A percentile compares a stretch with the other conserved stretches of the same genome.
Conservation (phyloP, 1,140 invertebrate species). For the Pachyrhynchus sulphureomaculatus region DNA sequence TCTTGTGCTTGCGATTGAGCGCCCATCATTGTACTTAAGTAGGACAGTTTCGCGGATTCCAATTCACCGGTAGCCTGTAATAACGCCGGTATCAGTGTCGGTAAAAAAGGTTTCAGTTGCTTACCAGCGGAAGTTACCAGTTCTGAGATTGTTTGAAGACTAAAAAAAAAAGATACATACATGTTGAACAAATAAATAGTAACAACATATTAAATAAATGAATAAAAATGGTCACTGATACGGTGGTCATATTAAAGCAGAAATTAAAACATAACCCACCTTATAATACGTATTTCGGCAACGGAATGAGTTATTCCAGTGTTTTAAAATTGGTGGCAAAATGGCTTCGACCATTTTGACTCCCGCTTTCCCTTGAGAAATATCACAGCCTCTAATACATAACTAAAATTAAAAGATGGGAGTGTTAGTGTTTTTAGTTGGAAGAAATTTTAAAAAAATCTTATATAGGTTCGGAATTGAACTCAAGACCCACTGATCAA, state of each 20-base stretch:
- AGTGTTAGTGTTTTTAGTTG: not conserved
- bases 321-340: conserved; percentile 76
- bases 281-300: conserved; percentile 72
- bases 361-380: conserved; percentile 74
- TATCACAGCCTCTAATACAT: conserved; percentile 75
- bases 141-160: conserved; percentile 80
- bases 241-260: no score
- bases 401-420: conserved; percentile 55
- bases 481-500: no score
- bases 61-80: conserved; percentile 82
- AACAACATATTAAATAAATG: no score
- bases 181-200: no score
- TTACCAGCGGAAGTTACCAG: conserved; percentile 77
- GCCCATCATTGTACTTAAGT: conserved; percentile 73
- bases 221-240: no score
- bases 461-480: no score
- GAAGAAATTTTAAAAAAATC: no score
- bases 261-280: no score
- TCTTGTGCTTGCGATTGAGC: conserved; percentile 68
- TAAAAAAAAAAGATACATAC: conserved; percentile 54
- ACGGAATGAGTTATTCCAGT: conserved; percentile 77
- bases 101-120: conserved; percentile 78
- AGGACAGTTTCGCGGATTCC: conserved; percentile 76
- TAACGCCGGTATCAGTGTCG: conserved; percentile 78
- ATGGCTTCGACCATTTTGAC: conserved; percentile 74